Conservation (phyloP, 1,140 invertebrate species). For the Lanistes nyassanus region DNA sequence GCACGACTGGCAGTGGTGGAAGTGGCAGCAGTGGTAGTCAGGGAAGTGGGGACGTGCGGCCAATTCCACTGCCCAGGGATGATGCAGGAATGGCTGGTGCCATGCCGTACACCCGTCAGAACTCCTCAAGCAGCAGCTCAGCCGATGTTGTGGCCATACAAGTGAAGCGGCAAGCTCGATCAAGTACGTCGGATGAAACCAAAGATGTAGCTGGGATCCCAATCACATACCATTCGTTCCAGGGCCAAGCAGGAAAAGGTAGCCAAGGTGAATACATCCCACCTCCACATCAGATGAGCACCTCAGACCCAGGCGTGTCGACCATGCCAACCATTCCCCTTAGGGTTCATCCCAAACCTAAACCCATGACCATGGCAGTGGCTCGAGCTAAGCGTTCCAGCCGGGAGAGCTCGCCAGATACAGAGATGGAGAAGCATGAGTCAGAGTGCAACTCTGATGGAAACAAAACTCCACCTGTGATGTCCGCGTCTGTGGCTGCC, state of each 20-base stretch:
- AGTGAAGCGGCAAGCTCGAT: slow-evolving; percentile 54
- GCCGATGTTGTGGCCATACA: slow-evolving; percentile 68
- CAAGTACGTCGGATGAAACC: slow-evolving; percentile 35
- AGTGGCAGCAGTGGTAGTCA: slow-evolving; percentile 32
- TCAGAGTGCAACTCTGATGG: slow-evolving; percentile 49
- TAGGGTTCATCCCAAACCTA: slow-evolving; percentile 75
- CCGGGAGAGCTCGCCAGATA: slow-evolving; percentile 53
- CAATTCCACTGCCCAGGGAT: slow-evolving; percentile 30
- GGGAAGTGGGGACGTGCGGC: slow-evolving; percentile 29
- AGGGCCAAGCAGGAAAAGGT: slow-evolving; percentile 57
- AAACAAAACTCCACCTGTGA: slow-evolving; percentile 37
- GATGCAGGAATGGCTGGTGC: slow-evolving; percentile 21
- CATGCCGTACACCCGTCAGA: slow-evolving; percentile 25
- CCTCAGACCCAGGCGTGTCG: slow-evolving; percentile 11
- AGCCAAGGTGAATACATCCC: neutral
- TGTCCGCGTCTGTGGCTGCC: slow-evolving; percentile 12
- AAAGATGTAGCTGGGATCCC: slow-evolving; percentile 63
- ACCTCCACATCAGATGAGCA: slow-evolving; percentile 64
- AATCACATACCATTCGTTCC: slow-evolving; percentile 79
- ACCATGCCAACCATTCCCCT: slow-evolving; percentile 78
- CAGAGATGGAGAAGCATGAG: slow-evolving; percentile 52
- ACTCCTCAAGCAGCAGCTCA: slow-evolving; percentile 27
- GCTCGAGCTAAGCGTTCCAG: slow-evolving; percentile 70
- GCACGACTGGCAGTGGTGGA: slow-evolving; percentile 59
- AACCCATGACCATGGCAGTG: slow-evolving; percentile 85